phyloP scores from a whole-genome alignment of 2,113 vertebrate genomes.

The Colinus virginianus region DNA sequence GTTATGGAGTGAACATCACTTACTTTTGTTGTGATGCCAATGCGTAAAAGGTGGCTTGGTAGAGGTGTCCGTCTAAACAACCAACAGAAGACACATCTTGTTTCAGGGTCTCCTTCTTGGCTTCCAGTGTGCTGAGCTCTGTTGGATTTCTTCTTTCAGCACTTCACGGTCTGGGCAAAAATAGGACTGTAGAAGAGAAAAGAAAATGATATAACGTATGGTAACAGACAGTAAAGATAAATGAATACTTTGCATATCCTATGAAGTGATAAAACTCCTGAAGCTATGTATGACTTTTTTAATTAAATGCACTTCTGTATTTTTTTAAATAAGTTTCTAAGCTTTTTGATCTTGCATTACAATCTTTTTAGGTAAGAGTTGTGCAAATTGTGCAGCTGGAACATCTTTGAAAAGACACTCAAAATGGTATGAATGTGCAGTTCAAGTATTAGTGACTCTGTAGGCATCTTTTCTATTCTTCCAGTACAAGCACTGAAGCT shows the following conservation, averaged over 20 bases:
- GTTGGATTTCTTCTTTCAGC: conserved; percentile 37
- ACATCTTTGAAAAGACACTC: conserved; percentile 50
- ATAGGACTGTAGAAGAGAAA: not conserved
- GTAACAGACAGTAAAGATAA: not conserved
- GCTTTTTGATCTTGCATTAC: conserved; percentile 64
- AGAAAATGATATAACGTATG: not conserved
- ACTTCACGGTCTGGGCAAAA: conserved; percentile 26
- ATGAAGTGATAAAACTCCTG: not conserved
- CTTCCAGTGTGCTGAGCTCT: not conserved
- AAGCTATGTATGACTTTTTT: not conserved
- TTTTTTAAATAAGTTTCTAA: conserved; percentile 41
- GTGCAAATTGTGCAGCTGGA: conserved; percentile 50
- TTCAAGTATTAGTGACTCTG: conserved; percentile 52
- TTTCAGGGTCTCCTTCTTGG: not conserved
- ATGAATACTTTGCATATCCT: not conserved
- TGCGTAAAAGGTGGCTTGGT: not conserved
- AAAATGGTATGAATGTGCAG: conserved; percentile 23
- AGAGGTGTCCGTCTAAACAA: not conserved
- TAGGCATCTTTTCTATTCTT: conserved; percentile 54
- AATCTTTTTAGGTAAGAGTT: conserved; percentile 34
- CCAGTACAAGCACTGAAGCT: conserved; percentile 60
- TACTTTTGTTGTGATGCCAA: not conserved
- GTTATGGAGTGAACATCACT: not conserved
- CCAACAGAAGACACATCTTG: not conserved
- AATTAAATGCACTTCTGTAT: conserved; percentile 30